Conservation (phyloP, 2,113 vertebrate genomes). For the Protomyctophum bolini region DNA sequence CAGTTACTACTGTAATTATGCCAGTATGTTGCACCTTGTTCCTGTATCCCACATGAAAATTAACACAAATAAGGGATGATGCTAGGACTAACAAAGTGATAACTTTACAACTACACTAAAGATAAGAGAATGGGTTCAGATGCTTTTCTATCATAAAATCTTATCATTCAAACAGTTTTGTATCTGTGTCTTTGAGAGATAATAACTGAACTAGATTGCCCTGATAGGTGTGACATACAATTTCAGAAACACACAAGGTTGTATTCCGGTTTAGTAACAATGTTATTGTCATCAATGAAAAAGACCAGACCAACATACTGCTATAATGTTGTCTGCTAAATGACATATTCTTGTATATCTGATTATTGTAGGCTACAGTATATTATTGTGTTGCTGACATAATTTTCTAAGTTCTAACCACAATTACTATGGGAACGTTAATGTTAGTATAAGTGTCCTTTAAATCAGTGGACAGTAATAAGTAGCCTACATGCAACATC, state of each 20-base stretch:
- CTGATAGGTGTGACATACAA: neutral
- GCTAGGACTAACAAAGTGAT: neutral
- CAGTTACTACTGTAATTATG: too few species aligned
- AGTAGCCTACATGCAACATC: too few species aligned
- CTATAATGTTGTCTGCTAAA: too few species aligned
- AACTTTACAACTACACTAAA: too few species aligned
- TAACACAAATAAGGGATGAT: neutral
- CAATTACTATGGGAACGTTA: too few species aligned
- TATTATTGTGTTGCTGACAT: too few species aligned
- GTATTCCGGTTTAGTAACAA: neutral
- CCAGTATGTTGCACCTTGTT: neutral
- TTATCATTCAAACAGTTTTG: conserved; percentile 21
- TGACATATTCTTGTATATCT: too few species aligned
- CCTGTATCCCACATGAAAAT: neutral
- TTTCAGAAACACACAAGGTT: neutral
- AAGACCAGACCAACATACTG: too few species aligned
- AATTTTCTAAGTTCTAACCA: too few species aligned
- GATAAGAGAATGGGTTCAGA: neutral
- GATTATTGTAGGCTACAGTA: too few species aligned
- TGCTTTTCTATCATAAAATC: neutral
- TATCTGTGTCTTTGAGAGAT: neutral
- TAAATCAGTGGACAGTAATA: too few species aligned
- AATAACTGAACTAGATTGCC: neutral
- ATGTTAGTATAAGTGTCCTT: too few species aligned
- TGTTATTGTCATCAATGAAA: neutral